A percentile compares a stretch with the other conserved stretches of the same genome.
These are phyloP conservation scores for Toxotes lorentzi DNA, from an alignment of 2,797 vertebrate genomes.

Conservation along the genomic window DNA sequence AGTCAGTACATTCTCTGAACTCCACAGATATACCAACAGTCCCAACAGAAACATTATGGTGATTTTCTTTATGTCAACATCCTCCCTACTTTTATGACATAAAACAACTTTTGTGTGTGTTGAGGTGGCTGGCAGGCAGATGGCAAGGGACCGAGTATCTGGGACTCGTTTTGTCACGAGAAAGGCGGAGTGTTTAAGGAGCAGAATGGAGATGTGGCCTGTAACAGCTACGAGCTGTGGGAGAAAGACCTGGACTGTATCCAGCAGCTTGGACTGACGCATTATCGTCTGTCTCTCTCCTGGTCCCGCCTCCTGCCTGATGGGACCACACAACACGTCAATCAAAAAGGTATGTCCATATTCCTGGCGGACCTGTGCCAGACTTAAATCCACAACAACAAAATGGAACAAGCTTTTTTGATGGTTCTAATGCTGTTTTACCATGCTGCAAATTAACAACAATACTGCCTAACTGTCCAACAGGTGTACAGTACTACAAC, in stretches of 20 bases:
- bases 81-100: slow-evolving; percentile 21
- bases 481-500: slow-evolving; percentile 88
- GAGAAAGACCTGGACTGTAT: slow-evolving; percentile 95
- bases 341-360: slow-evolving; percentile 89
- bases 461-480: slow-evolving; percentile 34
- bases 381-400: not conserved
- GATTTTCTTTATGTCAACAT: slow-evolving; percentile 29
- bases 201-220: slow-evolving; percentile 92
- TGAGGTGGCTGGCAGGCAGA: slow-evolving; percentile 93
- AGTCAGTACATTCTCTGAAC: not conserved
- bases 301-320: slow-evolving; percentile 97
- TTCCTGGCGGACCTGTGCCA: not conserved
- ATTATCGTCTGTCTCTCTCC: slow-evolving; percentile 96
- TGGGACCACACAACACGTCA: slow-evolving; percentile 91
- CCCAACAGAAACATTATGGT: slow-evolving; percentile 27
- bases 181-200: slow-evolving; percentile 91
- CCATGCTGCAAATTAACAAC: not conserved
- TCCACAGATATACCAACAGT: slow-evolving; percentile 5
- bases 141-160: slow-evolving; percentile 90
- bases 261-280: slow-evolving; percentile 94
- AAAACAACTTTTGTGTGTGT: slow-evolving; percentile 54
- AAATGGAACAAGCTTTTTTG: not conserved
- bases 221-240: slow-evolving; percentile 96
- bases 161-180: slow-evolving; percentile 94
- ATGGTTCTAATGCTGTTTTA: not conserved